These are phyloP conservation scores for Panopea generosa DNA, from an alignment of 2,888 invertebrate species.

Conservation along the genomic window DNA sequence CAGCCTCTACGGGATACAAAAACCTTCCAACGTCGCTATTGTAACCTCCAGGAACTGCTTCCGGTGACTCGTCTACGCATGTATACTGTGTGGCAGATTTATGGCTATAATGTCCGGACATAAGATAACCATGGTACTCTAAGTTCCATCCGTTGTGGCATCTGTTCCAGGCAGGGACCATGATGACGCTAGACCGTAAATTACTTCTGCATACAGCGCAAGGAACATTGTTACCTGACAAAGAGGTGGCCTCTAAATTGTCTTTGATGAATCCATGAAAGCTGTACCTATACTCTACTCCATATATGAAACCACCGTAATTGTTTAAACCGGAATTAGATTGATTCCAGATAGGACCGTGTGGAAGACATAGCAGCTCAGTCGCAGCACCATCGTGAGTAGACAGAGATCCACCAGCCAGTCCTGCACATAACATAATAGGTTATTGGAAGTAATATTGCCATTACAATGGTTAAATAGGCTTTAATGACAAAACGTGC, in stretches of 20 bases:
- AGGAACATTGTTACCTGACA: slow-evolving; percentile 47
- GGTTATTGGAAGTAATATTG: no score
- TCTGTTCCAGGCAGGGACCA: slow-evolving; percentile 54
- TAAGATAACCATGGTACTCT: slow-evolving; percentile 63
- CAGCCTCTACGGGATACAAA: slow-evolving; percentile 47
- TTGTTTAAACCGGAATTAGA: not conserved
- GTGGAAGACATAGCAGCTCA: slow-evolving; percentile 45
- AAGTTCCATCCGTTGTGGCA: slow-evolving; percentile 58
- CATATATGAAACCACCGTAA: not conserved
- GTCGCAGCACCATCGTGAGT: slow-evolving; percentile 26
- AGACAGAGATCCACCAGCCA: slow-evolving; percentile 18
- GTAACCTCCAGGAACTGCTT: slow-evolving; percentile 46
- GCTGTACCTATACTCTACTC: not conserved
- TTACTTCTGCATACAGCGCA: slow-evolving; percentile 59
- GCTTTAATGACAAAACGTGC: no score
- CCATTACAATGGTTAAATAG: no score
- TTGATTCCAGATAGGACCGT: slow-evolving; percentile 28
- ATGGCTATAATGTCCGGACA: slow-evolving; percentile 24
- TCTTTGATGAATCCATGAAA: not conserved
- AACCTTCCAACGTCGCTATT: slow-evolving; percentile 41
- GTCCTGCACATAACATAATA: slow-evolving; percentile 24
- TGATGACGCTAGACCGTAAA: slow-evolving; percentile 25
- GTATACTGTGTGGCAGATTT: slow-evolving; percentile 33
- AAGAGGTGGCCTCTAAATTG: slow-evolving; percentile 33
- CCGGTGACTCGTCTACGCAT: slow-evolving; percentile 60